Percentiles rank a stretch among this genome's conserved stretches.
Evolutionary conservation across 2,113 vertebrate species (phyloP).

Genomic region (Dipodomys merriami): DNA sequence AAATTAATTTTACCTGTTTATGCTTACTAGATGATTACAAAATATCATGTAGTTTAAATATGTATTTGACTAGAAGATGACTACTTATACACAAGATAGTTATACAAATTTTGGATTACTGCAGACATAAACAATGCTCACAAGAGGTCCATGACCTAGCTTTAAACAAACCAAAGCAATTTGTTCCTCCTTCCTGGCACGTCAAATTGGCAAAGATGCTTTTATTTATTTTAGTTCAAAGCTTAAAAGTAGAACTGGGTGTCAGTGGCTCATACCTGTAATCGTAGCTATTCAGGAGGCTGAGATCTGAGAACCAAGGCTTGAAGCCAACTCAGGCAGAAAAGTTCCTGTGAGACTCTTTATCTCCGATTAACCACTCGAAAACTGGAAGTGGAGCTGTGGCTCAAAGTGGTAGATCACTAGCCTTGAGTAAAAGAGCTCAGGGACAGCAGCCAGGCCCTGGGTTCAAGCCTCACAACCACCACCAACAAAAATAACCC

Average conservation of each 20-base stretch:
- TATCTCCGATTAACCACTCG: no score
- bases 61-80: neutral
- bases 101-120: constrained; percentile 45
- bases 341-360: no score
- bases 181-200: constrained; percentile 8
- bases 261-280: no score
- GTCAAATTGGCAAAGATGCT: constrained; percentile 17
- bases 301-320: no score
- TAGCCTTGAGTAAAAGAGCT: no score
- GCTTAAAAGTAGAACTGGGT: neutral
- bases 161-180: constrained; percentile 35
- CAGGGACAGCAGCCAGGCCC: no score
- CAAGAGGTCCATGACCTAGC: constrained; percentile 12
- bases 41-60: neutral
- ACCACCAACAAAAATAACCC: no score
- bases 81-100: neutral
- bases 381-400: no score
- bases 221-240: constrained; percentile 33
- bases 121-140: constrained; percentile 17
- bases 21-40: constrained; percentile 41
- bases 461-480: no score
- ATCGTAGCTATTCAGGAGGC: no score
- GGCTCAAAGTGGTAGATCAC: no score
- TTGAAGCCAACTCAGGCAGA: no score
- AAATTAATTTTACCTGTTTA: constrained; percentile 59